Percentiles rank a stretch among this genome's conserved stretches.
phyloP scores from a whole-genome alignment of 1,140 invertebrate genomes.

The Meloidogyne exigua region DNA sequence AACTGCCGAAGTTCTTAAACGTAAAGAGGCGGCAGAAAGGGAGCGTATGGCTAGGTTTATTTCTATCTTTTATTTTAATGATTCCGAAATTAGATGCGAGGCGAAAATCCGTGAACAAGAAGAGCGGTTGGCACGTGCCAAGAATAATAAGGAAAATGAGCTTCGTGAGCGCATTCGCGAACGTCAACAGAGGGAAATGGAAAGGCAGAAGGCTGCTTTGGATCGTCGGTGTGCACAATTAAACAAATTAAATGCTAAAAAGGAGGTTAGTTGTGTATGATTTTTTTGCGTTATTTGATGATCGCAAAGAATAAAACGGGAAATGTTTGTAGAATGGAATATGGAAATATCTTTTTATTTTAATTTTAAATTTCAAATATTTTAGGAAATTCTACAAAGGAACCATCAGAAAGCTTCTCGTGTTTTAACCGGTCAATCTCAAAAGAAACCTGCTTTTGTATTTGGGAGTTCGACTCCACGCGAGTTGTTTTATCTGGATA shows the following conservation, averaged over 20 bases:
- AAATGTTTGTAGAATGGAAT: no score
- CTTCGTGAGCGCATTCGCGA: constrained; percentile 25
- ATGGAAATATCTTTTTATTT: no score
- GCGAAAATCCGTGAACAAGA: constrained; percentile 43
- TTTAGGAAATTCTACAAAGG: constrained; percentile 49
- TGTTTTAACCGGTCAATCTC: constrained; percentile 13
- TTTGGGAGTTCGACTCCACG: constrained; percentile 55
- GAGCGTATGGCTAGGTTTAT: constrained; percentile 30
- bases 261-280: constrained; percentile 27
- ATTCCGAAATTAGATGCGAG: constrained; percentile 46
- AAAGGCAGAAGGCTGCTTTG: constrained; percentile 42
- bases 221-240: constrained; percentile 40
- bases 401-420: constrained; percentile 49
- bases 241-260: constrained; percentile 39
- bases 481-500: constrained; percentile 51
- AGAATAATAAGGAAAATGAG: constrained; percentile 37
- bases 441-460: constrained; percentile 43
- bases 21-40: constrained; percentile 35
- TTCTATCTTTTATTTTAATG: background rate
- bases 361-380: no score
- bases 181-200: constrained; percentile 32
- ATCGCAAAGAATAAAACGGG: no score
- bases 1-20: constrained; percentile 31
- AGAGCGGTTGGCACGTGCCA: constrained; percentile 33
- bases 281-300: background rate